A percentile compares a stretch with the other conserved stretches of the same genome.
These are phyloP conservation scores for Chloroclysta siterata DNA, from an alignment of 2,888 invertebrate species.

Conservation along the genomic window DNA sequence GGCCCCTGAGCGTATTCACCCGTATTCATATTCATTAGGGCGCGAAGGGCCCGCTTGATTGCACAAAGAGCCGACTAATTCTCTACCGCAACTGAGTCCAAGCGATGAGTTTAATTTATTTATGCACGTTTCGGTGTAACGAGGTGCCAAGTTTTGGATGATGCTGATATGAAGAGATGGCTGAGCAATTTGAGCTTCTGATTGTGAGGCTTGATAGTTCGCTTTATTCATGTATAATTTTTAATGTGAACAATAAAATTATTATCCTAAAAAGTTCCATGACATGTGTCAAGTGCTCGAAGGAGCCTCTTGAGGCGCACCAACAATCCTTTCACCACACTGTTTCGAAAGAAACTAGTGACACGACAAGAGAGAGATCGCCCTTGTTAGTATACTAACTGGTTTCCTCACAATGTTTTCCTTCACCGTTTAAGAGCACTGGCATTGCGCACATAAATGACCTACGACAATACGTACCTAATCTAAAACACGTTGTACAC, in stretches of 20 bases:
- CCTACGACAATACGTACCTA: too few species aligned
- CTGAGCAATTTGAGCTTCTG: constrained; percentile 30
- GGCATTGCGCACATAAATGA: too few species aligned
- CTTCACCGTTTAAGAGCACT: too few species aligned
- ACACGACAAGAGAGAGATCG: too few species aligned
- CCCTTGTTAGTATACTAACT: too few species aligned
- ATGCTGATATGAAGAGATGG: constrained; percentile 36
- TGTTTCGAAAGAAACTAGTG: too few species aligned
- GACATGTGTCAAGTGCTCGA: too few species aligned
- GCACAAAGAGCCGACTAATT: constrained; percentile 85
- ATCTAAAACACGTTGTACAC: background rate
- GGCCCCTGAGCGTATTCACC: constrained; percentile 69
- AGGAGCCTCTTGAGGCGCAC: too few species aligned
- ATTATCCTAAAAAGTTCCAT: too few species aligned
- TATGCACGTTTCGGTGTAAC: constrained; percentile 60
- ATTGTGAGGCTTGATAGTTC: constrained; percentile 13
- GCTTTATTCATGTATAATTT: background rate
- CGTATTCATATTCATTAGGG: constrained; percentile 83
- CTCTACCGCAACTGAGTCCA: constrained; percentile 64
- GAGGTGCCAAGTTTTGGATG: constrained; percentile 47
- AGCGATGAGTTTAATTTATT: constrained; percentile 67
- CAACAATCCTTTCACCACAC: too few species aligned
- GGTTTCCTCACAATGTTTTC: too few species aligned
- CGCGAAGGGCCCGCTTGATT: constrained; percentile 82
- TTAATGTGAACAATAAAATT: too few species aligned